Evolutionary conservation across 2,113 vertebrate genomes (phyloP).

Genomic region (Atractosteus spatula): DNA sequence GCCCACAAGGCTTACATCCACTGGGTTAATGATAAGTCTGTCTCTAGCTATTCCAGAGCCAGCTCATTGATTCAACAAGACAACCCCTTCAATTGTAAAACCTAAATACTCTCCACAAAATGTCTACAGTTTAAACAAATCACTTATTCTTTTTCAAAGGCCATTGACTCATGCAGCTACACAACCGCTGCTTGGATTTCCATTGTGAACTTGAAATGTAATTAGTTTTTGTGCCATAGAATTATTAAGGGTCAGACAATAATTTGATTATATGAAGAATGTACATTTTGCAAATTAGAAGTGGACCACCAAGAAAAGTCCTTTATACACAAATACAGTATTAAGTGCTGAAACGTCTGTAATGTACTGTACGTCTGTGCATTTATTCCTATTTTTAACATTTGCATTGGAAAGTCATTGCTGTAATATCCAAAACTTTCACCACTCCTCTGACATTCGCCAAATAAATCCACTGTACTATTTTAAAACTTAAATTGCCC

Average conservation of each 20-base stretch:
- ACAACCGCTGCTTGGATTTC: constrained; percentile 61
- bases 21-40: constrained; percentile 65
- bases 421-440: too few relatives aligned
- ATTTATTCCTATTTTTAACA: too few relatives aligned
- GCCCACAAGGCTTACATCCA: constrained; percentile 54
- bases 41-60: constrained; percentile 67
- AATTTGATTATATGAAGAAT: constrained; percentile 84
- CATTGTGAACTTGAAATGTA: constrained; percentile 73
- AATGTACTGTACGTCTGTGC: too few relatives aligned
- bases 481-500: too few relatives aligned
- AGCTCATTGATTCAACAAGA: constrained; percentile 69
- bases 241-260: constrained; percentile 79
- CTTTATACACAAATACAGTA: too few relatives aligned
- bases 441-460: too few relatives aligned
- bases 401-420: too few relatives aligned
- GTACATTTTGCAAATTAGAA: constrained; percentile 61
- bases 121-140: constrained; percentile 71
- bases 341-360: too few relatives aligned
- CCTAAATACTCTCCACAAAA: constrained; percentile 63
- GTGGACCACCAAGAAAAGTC: constrained; percentile 76
- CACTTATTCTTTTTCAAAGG: constrained; percentile 75
- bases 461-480: too few relatives aligned
- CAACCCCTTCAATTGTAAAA: constrained; percentile 70
- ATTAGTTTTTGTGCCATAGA: constrained; percentile 79
- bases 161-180: constrained; percentile 67